Base-by-base conservation (phyloP, 2,888 invertebrate genomes). In the Apodemia mormo region DNA sequence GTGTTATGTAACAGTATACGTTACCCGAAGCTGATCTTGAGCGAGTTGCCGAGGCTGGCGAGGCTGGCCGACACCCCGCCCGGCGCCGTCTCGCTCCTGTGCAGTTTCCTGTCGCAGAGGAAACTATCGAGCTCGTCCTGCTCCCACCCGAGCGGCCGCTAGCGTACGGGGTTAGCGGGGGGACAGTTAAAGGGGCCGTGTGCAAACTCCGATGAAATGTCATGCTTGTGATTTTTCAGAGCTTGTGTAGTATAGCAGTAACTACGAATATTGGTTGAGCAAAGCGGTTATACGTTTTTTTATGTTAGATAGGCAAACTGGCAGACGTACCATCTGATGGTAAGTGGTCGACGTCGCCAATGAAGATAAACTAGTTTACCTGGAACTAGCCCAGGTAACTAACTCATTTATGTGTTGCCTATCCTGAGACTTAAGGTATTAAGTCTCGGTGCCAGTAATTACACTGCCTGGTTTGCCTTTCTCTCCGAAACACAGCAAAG, bases 21-120 rank as follows among this genome's bases (percentile, higher is more conserved):
- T 90, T 94, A 97, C 97, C 97, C 96, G 85, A 97, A 97, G 81
- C 96, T 97, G 77, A 97, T 91, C 92, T 97, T 97, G 74, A 98
- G 94, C 70, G 96, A 96, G 76, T 97, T 97, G 33, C 97, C 96
- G 71, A 97, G 93, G 79, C 96, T 97, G 71, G 96, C 97, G 75
- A 97, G 93, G 79, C 96, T 96, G 2, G 96, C 96, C 0, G 96
- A 95, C 30, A 96, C 96, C 65, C 95, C 95, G 2, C 95, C 95
- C 2, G 97, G 97, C 85, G 95, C 96, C 71, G 96, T 96, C 93
- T 96, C 95, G 75, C 96, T 96, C 66, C 96, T 95, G 82, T 96
- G 96, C 82, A 96, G 94, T 93, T 93, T 93, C 92, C 94, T 94
- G 85, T 58, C 73, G 80, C 75, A 81, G 77, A 88, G 91, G 90